Conservation (phyloP, 2,113 vertebrate species). For the Odocoileus hemionus region DNA sequence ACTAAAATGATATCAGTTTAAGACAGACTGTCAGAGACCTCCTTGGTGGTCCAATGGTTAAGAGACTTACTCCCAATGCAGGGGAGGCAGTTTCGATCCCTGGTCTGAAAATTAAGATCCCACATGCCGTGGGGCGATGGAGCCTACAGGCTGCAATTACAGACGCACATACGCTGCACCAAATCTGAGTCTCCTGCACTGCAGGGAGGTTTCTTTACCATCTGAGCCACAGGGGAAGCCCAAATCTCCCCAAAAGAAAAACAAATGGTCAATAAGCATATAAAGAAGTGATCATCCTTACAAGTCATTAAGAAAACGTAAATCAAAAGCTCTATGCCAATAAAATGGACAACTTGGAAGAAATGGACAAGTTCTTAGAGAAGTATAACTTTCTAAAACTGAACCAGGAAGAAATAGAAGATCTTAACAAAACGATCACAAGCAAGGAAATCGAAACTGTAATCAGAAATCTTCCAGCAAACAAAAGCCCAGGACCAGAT, state of each 20-base stretch:
- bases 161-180: not conserved
- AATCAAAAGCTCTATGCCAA: not conserved
- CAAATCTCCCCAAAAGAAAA: not conserved
- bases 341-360: no score
- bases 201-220: not conserved
- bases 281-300: not conserved
- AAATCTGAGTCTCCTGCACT: not conserved
- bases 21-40: not conserved
- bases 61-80: not conserved
- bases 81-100: not conserved
- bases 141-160: not conserved
- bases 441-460: no score
- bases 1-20: not conserved
- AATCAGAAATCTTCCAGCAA: no score
- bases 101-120: not conserved
- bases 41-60: not conserved
- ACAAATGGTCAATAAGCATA: not conserved
- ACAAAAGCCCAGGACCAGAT: no score
- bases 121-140: not conserved
- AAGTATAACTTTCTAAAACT: no score
- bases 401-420: no score
- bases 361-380: no score
- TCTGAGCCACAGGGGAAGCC: rapidly evolving
- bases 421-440: no score
- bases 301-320: not conserved